phyloP scores from a whole-genome alignment of 2,113 vertebrate genomes.

The Crocuta crocuta region DNA sequence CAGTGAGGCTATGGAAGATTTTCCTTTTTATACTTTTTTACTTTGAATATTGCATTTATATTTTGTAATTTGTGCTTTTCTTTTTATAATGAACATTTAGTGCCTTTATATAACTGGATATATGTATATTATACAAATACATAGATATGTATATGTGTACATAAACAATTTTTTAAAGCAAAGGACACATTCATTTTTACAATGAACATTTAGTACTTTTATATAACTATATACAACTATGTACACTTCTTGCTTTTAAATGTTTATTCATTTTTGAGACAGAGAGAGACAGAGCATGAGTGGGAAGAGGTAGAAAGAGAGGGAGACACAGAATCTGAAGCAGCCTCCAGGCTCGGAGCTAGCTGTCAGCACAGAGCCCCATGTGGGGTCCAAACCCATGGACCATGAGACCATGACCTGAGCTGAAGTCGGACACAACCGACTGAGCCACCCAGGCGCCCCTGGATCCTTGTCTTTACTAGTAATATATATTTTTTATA shows the following conservation, averaged over 20 bases:
- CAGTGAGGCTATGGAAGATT: background rate
- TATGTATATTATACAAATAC: accelerated
- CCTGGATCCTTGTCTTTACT: background rate
- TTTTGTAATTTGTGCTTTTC: background rate
- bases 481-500: background rate
- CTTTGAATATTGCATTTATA: conserved; percentile 6
- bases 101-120: background rate
- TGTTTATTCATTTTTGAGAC: too few species aligned
- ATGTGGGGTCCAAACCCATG: too few species aligned
- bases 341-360: too few species aligned
- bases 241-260: background rate
- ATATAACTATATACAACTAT: background rate
- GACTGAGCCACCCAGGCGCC: too few species aligned
- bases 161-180: background rate
- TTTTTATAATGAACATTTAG: background rate
- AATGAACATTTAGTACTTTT: background rate
- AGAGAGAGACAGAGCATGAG: too few species aligned
- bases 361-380: too few species aligned
- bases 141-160: accelerated
- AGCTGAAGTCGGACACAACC: too few species aligned
- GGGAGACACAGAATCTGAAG: too few species aligned
- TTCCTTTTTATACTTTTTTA: background rate
- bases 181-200: background rate
- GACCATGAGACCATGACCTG: too few species aligned
- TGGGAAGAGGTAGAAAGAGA: too few species aligned